Percentiles rank a stretch among this genome's conserved stretches.
Evolutionary conservation across 2,888 invertebrate species (phyloP).

Genomic region (Platypus cylindrus): DNA sequence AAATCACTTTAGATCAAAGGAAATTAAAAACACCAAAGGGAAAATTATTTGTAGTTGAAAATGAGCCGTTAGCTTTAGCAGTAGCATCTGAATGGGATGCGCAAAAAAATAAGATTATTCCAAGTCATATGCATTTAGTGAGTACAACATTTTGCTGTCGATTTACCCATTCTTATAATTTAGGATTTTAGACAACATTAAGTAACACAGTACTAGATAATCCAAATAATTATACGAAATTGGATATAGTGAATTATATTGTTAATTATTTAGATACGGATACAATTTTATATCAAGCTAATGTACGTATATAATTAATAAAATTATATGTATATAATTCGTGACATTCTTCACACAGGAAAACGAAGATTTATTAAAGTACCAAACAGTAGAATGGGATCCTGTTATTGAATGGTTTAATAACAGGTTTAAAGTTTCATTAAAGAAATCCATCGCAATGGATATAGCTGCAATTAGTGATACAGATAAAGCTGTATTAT

Average conservation of each 20-base stretch:
- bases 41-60: conserved; percentile 58
- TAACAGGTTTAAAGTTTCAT: conserved; percentile 57
- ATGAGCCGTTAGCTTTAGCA: conserved; percentile 81
- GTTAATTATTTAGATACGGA: conserved; percentile 72
- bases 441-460: conserved; percentile 60
- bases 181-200: conserved; percentile 58
- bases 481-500: conserved; percentile 54
- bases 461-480: conserved; percentile 52
- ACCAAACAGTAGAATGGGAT: conserved; percentile 78
- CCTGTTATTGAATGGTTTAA: conserved; percentile 86
- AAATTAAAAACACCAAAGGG: conserved; percentile 87
- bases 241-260: conserved; percentile 64
- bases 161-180: conserved; percentile 5
- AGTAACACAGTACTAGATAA: conserved; percentile 89
- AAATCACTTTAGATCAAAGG: conserved; percentile 77
- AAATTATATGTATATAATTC: background rate
- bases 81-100: conserved; percentile 91
- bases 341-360: conserved; percentile 41
- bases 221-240: conserved; percentile 65
- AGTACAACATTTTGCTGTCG: conserved; percentile 19
- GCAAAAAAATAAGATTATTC: conserved; percentile 65
- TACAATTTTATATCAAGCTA: conserved; percentile 64
- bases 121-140: conserved; percentile 82
- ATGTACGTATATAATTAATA: conserved; percentile 39
- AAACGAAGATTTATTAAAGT: conserved; percentile 60